Percentiles rank a stretch among this genome's conserved stretches.
Evolutionary conservation across 2,888 invertebrate genomes (phyloP).

Genomic region (Agrypnus murinus): DNA sequence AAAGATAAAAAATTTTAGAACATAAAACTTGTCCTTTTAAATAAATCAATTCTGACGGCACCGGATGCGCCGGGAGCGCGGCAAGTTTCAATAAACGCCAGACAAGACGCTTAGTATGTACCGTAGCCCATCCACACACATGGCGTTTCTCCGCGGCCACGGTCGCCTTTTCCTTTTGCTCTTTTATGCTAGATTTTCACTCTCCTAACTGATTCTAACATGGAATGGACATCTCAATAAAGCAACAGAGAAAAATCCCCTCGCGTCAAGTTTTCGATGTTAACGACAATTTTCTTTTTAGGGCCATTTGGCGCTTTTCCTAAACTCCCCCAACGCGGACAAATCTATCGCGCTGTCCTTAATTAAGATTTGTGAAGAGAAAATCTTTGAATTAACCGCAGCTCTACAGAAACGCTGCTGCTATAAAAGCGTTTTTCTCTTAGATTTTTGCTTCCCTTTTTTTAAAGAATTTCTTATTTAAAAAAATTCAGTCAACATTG

Average conservation of each 20-base stretch:
- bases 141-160: conserved; percentile 26
- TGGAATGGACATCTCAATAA: conserved; percentile 29
- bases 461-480: background rate
- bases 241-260: conserved; percentile 10
- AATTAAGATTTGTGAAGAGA: conserved; percentile 20
- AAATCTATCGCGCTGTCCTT: conserved; percentile 25
- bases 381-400: conserved; percentile 16
- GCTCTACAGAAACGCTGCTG: background rate
- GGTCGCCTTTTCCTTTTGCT: conserved; percentile 30
- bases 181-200: conserved; percentile 31
- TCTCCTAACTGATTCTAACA: conserved; percentile 22
- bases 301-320: conserved; percentile 3
- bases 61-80: conserved; percentile 44
- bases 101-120: conserved; percentile 51
- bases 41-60: conserved; percentile 51
- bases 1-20: conserved; percentile 30
- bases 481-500: conserved; percentile 5
- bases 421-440: background rate
- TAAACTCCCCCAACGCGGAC: conserved; percentile 25
- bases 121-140: conserved; percentile 48
- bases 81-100: conserved; percentile 52
- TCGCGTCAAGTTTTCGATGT: conserved; percentile 7
- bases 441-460: background rate
- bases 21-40: conserved; percentile 43
- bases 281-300: conserved; percentile 27